Evolutionary conservation across 2,113 vertebrate species (phyloP), one percentile per base, ranked within the genome.

Genomic region (Hepsetus odoe): DNA sequence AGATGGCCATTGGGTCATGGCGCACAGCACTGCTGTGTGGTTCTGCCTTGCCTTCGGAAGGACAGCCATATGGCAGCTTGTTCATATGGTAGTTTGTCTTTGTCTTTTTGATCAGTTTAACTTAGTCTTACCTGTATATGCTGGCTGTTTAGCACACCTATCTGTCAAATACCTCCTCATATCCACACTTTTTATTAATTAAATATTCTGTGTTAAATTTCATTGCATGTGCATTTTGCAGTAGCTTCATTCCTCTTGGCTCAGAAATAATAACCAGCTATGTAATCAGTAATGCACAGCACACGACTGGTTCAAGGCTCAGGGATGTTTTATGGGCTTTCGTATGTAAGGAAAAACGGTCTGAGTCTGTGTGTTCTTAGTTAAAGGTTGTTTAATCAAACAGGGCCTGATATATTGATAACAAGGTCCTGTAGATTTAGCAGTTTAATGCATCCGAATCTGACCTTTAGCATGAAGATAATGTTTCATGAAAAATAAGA

Each of bases 51-150:
- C 35, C 44, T 55, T 79, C 64, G 77, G 68, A 65, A 79, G 58
- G 68, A 72, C 28, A 72, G 68, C 77, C 77, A 79, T 72, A 65
- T 68, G 68, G 42, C 67, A 65, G 51, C 56, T 79, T 72, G 76
- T 38, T 44, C 32, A 16, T 26, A 14, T 79, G 68, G 44, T 66
- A 51, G 22, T 7, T 44, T 78, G 55, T 28, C 44, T 61, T 32
- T 56, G 35, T 76, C 44, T 69, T 64, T 35, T 49, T 30, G 72
- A 33, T 64, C 35, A 35, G 38, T 77, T 69, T 22, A n/a, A 44
- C 26, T 61, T 1, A 1, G 1, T 70, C 32, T 3, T 56, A 28
- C 58, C 30, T 65, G 32, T 68, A 24, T 68, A 32, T 38, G 42
- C 73, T 80, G 73, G 49, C 26, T 72, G n/a, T 62, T 24, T 51